phyloP scores from a whole-genome alignment of 2,113 vertebrate genomes.

The Rhegmatorhina hoffmannsi region DNA sequence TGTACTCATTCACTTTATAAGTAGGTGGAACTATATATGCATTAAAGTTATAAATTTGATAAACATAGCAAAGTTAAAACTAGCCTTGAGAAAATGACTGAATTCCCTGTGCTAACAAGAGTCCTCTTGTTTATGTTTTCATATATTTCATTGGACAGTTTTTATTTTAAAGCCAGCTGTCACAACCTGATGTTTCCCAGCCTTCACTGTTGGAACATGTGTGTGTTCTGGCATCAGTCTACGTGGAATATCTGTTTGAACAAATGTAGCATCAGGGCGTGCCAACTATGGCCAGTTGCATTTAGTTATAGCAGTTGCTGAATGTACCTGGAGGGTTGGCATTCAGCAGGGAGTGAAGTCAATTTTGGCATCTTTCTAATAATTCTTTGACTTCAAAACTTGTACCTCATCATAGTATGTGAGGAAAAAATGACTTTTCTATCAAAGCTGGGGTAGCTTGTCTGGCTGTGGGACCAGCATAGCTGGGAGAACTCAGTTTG shows the following conservation, averaged over 20 bases:
- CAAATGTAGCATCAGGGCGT: not conserved
- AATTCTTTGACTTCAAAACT: slow-evolving; percentile 15
- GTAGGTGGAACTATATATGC: not conserved
- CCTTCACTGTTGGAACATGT: slow-evolving; percentile 43
- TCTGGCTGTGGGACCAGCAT: not conserved
- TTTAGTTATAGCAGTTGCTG: slow-evolving; percentile 42
- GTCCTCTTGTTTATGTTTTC: slow-evolving; percentile 62
- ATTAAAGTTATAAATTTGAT: not conserved
- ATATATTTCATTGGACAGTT: slow-evolving; percentile 57
- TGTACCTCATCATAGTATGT: not conserved
- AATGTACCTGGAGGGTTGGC: slow-evolving; percentile 12
- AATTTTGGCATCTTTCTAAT: slow-evolving; percentile 8
- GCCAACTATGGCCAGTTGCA: slow-evolving; percentile 44
- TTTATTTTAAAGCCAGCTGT: slow-evolving; percentile 64
- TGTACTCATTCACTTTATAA: not conserved
- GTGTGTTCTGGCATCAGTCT: slow-evolving; percentile 52
- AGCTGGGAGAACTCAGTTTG: not conserved
- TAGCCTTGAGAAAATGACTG: slow-evolving; percentile 26
- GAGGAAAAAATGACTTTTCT: not conserved
- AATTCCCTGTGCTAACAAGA: slow-evolving; percentile 31
- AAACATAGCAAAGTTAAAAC: slow-evolving; percentile 4
- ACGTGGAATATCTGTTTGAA: slow-evolving; percentile 28
- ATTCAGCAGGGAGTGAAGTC: slow-evolving; percentile 31
- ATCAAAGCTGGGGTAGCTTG: not conserved
- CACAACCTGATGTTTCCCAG: slow-evolving; percentile 65